Conservation (phyloP, 1,140 invertebrate genomes). For the Drosophila sucinea region DNA sequence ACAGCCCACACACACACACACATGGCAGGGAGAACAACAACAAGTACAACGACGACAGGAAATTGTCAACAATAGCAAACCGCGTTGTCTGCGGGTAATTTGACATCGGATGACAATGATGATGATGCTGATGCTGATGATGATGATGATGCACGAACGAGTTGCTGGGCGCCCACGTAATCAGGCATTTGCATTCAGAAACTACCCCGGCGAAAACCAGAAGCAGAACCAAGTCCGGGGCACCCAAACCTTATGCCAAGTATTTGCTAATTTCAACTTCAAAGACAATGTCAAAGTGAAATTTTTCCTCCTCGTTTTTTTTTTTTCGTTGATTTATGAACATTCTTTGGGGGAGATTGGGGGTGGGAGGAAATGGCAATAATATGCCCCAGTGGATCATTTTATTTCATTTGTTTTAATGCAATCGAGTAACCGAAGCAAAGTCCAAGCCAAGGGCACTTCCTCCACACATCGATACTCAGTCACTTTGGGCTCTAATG, state of each 20-base stretch:
- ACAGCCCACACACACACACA: neutral
- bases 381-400: slow-evolving; percentile 37
- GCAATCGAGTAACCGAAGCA: slow-evolving; percentile 67
- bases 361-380: neutral
- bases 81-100: slow-evolving; percentile 68
- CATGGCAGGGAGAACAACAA: slow-evolving; percentile 23
- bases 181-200: slow-evolving; percentile 51
- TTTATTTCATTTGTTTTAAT: slow-evolving; percentile 67
- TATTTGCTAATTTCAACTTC: slow-evolving; percentile 58
- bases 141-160: slow-evolving; percentile 57
- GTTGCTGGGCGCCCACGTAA: slow-evolving; percentile 57
- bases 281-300: slow-evolving; percentile 40
- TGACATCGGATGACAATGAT: slow-evolving; percentile 40
- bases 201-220: neutral
- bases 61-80: slow-evolving; percentile 68
- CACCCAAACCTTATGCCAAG: neutral
- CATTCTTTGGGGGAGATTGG: slow-evolving; percentile 5
- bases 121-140: slow-evolving; percentile 6
- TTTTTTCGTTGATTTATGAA: slow-evolving; percentile 46
- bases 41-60: slow-evolving; percentile 41
- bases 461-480: slow-evolving; percentile 39
- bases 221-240: neutral
- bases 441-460: slow-evolving; percentile 40
- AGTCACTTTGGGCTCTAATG: slow-evolving; percentile 48
- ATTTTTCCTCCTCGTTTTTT: slow-evolving; percentile 23